Conservation (phyloP, 2,113 vertebrate species). For the Conger conger region DNA sequence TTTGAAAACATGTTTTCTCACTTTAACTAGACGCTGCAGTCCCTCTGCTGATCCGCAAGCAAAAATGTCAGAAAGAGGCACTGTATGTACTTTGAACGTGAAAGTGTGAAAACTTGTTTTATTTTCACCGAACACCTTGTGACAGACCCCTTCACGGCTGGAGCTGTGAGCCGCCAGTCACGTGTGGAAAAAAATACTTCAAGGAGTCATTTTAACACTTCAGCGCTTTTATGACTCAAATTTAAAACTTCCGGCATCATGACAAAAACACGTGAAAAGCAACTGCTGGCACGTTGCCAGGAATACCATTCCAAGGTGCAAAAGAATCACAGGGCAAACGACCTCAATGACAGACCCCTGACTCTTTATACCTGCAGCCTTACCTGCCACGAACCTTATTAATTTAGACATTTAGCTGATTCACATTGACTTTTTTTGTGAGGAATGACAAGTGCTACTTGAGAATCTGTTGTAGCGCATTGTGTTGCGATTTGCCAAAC, state of each 20-base stretch:
- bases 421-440: neutral
- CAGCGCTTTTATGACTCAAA: neutral
- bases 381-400: neutral
- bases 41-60: neutral
- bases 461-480: neutral
- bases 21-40: neutral
- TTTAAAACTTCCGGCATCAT: neutral
- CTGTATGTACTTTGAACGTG: neutral
- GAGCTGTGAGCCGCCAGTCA: no score
- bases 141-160: no score
- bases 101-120: neutral
- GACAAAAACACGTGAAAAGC: neutral
- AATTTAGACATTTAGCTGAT: neutral
- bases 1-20: neutral
- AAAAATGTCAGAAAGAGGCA: neutral
- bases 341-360: neutral
- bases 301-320: neutral
- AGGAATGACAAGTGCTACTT: neutral
- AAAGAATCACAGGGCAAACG: neutral
- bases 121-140: neutral
- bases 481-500: neutral
- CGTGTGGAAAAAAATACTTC: no score
- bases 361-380: neutral
- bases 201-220: no score
- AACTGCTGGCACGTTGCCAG: neutral